Percentiles rank a stretch among this genome's conserved stretches.
phyloP scores from a whole-genome alignment of 92 coral and sea anemone genomes.

The Phenganax stokvisi region DNA sequence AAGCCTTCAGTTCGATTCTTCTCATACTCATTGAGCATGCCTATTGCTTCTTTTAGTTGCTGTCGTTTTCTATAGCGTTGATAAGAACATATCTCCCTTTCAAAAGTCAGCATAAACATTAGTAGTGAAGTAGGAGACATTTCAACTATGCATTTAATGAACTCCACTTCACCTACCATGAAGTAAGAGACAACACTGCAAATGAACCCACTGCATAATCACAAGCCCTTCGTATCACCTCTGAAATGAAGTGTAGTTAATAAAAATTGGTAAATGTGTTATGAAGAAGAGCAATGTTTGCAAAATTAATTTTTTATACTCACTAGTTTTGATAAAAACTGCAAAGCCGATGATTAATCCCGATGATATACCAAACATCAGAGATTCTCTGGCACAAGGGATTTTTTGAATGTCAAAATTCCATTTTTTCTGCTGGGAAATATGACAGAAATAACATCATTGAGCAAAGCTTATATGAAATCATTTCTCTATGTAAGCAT shows the following conservation, averaged over 20 bases:
- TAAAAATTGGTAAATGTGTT: neutral
- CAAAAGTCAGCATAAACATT: neutral
- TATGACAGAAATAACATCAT: neutral
- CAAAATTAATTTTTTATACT: conserved; percentile 30
- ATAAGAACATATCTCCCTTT: conserved; percentile 89
- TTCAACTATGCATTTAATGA: too few species aligned
- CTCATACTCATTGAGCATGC: conserved; percentile 65
- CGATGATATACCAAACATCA: conserved; percentile 72
- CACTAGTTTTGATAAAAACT: conserved; percentile 74
- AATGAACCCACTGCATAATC: conserved; percentile 84
- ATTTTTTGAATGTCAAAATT: conserved; percentile 64
- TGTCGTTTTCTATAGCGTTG: conserved; percentile 59
- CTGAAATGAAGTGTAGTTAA: conserved; percentile 36
- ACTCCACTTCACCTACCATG: conserved; percentile 59
- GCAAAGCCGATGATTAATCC: conserved; percentile 59
- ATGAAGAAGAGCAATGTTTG: neutral
- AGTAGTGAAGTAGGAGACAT: neutral
- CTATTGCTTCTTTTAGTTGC: conserved; percentile 69
- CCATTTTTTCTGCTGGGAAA: conserved; percentile 59
- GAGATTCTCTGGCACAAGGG: conserved; percentile 83
- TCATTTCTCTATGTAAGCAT: neutral
- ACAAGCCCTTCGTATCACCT: conserved; percentile 68
- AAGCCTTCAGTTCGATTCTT: conserved; percentile 32
- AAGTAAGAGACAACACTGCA: conserved; percentile 60
- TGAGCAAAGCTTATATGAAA: neutral